Conservation (phyloP, 2,797 vertebrate genomes). For the Myotis vivesi region DNA sequence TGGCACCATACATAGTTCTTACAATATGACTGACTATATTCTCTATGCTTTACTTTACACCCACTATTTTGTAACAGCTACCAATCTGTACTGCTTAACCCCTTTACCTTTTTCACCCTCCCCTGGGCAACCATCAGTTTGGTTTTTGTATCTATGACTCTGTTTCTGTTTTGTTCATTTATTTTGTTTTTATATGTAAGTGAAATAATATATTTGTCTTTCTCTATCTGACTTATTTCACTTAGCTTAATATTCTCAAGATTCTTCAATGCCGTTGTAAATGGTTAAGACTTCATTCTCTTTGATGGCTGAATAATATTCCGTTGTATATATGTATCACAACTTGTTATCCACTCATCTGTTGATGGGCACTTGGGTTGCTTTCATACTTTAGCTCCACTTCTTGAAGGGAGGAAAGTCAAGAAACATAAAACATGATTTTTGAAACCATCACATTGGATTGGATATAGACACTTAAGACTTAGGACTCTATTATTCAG, state of each 20-base stretch:
- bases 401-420: background rate
- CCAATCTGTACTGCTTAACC: background rate
- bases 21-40: background rate
- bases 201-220: background rate
- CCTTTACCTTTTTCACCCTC: background rate
- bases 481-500: background rate
- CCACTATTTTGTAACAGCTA: background rate
- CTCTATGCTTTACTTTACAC: background rate
- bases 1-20: background rate
- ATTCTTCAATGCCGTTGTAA: background rate
- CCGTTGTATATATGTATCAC: background rate
- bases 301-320: background rate
- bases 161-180: background rate
- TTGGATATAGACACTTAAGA: slow-evolving; percentile 1
- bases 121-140: background rate
- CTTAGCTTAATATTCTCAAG: background rate
- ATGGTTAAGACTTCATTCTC: background rate
- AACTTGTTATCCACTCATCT: background rate
- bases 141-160: background rate
- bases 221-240: background rate
- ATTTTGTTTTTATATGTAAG: background rate
- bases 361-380: background rate
- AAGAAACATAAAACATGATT: background rate
- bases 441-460: background rate
- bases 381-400: background rate